A percentile compares a stretch with the other conserved stretches of the same genome.
These are phyloP conservation scores for Vanessa cardui DNA, from an alignment of 2,888 invertebrate species.

Conservation along the genomic window DNA sequence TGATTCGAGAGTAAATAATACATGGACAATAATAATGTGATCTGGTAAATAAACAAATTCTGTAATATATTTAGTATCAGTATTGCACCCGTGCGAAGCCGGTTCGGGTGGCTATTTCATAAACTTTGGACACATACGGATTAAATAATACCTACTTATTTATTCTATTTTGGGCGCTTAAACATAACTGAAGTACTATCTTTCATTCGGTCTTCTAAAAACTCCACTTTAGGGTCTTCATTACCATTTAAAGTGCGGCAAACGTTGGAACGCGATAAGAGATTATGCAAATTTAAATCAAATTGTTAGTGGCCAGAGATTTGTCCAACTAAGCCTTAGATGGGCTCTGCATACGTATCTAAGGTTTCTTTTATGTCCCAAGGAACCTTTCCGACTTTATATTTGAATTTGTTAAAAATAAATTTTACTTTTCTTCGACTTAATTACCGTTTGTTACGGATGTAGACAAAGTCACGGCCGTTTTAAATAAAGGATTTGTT, in stretches of 20 bases:
- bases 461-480: too few species aligned
- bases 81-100: too few species aligned
- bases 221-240: constrained; percentile 51
- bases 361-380: constrained; percentile 23
- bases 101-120: too few species aligned
- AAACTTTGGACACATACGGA: too few species aligned
- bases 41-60: too few species aligned
- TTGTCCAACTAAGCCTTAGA: constrained; percentile 53
- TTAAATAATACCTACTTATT: not conserved
- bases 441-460: too few species aligned
- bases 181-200: constrained; percentile 30
- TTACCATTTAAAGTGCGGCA: constrained; percentile 73
- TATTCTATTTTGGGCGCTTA: not conserved
- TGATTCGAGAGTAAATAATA: too few species aligned
- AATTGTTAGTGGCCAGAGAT: constrained; percentile 66
- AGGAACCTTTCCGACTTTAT: not conserved
- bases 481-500: too few species aligned
- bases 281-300: constrained; percentile 71
- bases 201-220: constrained; percentile 40
- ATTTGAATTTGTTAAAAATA: not conserved
- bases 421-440: not conserved
- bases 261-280: constrained; percentile 64
- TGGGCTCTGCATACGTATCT: constrained; percentile 20
- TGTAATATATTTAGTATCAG: too few species aligned
- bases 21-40: too few species aligned